Conservation (phyloP, 2,888 invertebrate species). For the Tillus elongatus region DNA sequence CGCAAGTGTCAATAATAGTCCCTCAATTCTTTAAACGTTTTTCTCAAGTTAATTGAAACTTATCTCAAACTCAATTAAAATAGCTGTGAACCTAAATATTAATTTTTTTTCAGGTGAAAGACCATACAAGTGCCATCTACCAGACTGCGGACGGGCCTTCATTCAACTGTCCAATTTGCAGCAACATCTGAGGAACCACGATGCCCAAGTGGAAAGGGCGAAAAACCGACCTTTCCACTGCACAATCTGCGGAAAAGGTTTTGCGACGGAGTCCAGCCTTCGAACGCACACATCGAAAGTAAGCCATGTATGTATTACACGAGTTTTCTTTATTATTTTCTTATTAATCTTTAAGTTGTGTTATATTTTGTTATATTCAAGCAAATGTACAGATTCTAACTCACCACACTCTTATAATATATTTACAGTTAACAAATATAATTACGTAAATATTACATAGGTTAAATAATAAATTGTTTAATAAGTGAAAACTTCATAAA, state of each 20-base stretch:
- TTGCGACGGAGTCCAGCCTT: slow-evolving; percentile 91
- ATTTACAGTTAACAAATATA: no score
- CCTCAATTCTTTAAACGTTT: no score
- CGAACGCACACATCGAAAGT: slow-evolving; percentile 96
- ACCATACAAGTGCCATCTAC: slow-evolving; percentile 93
- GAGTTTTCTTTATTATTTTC: slow-evolving; percentile 22
- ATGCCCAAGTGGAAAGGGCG: slow-evolving; percentile 88
- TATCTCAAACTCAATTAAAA: no score
- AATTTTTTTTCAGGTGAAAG: slow-evolving; percentile 73
- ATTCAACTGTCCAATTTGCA: slow-evolving; percentile 94
- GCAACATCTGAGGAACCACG: slow-evolving; percentile 92
- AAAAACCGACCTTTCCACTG: slow-evolving; percentile 94
- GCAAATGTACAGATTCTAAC: no score
- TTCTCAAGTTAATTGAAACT: no score
- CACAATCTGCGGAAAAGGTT: slow-evolving; percentile 92
- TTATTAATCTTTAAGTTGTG: neutral
- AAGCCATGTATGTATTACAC: slow-evolving; percentile 55
- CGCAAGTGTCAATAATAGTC: no score
- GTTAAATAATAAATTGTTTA: no score
- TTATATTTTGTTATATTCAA: no score
- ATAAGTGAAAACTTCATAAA: no score
- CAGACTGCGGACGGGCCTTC: slow-evolving; percentile 92
- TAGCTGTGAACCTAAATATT: no score
- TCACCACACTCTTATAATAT: no score
- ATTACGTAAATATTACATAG: no score